Evolutionary conservation across 1,140 invertebrate species (phyloP).

Genomic region (Parapsyche elsis): DNA sequence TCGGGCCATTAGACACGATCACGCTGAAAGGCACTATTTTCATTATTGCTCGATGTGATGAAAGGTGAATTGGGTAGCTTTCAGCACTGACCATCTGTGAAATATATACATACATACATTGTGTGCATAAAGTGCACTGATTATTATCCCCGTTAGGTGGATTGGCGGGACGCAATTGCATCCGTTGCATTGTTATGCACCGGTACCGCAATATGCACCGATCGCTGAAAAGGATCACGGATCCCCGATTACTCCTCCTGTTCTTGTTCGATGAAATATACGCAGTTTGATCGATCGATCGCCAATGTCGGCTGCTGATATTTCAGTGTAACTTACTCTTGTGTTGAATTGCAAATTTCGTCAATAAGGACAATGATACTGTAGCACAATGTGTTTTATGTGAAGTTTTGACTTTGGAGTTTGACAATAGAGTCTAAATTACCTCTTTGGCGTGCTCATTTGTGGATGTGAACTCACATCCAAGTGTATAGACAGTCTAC

Average conservation of each 20-base stretch:
- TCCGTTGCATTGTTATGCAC: not conserved
- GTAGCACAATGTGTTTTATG: no score
- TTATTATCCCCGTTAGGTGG: not conserved
- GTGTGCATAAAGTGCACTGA: no score
- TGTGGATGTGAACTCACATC: not conserved
- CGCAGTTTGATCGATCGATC: no score
- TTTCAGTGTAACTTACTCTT: not conserved
- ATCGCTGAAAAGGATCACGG: no score
- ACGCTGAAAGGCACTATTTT: no score
- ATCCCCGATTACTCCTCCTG: no score
- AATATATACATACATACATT: not conserved
- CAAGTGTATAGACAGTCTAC: conserved; percentile 19
- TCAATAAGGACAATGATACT: no score
- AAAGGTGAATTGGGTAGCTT: no score
- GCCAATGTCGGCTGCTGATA: not conserved
- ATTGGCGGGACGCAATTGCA: not conserved
- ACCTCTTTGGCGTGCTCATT: not conserved
- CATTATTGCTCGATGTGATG: no score
- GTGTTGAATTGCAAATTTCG: not conserved
- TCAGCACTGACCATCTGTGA: not conserved
- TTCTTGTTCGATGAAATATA: no score
- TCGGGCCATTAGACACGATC: no score
- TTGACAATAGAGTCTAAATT: not conserved
- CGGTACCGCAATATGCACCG: not conserved
- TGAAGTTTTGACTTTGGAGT: not conserved